These are phyloP conservation scores for Antidorcas marsupialis DNA, from an alignment of 2,113 vertebrate species.

Conservation along the genomic window DNA sequence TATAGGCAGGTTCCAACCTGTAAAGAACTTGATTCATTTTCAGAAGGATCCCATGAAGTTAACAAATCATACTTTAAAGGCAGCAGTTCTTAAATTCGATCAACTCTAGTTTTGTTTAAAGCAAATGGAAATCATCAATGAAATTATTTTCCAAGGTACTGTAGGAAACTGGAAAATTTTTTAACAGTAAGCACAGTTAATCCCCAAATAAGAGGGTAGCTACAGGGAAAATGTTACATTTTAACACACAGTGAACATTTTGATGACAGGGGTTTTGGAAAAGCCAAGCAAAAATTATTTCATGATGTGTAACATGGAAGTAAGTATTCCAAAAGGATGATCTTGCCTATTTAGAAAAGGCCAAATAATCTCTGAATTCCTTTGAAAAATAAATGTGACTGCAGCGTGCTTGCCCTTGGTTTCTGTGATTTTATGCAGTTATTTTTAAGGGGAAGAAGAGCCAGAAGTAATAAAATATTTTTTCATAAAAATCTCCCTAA, in stretches of 20 bases:
- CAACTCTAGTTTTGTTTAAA: constrained; percentile 28
- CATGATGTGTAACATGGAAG: background rate
- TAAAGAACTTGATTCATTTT: constrained; percentile 56
- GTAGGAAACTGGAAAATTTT: constrained; percentile 35
- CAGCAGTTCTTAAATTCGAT: constrained; percentile 59
- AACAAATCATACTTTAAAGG: constrained; percentile 38
- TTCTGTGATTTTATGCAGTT: constrained; percentile 23
- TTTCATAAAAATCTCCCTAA: background rate
- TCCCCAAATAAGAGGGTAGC: constrained; percentile 44
- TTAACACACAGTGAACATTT: constrained; percentile 45
- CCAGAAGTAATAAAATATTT: background rate
- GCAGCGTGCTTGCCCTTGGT: background rate
- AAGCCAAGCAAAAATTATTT: constrained; percentile 59
- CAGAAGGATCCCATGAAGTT: background rate
- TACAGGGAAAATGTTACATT: constrained; percentile 2
- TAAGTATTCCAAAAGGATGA: background rate
- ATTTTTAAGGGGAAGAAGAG: background rate
- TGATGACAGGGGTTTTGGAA: constrained; percentile 20
- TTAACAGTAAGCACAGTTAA: constrained; percentile 40
- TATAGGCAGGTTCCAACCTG: background rate
- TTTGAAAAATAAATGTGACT: background rate
- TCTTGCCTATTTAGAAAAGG: background rate
- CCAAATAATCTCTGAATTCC: background rate
- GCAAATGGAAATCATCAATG: background rate
- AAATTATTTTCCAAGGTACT: constrained; percentile 50